Evolutionary conservation across 1,140 invertebrate genomes (phyloP), one percentile per base, ranked within the genome.

Genomic region (Kradibia gibbosae): DNA sequence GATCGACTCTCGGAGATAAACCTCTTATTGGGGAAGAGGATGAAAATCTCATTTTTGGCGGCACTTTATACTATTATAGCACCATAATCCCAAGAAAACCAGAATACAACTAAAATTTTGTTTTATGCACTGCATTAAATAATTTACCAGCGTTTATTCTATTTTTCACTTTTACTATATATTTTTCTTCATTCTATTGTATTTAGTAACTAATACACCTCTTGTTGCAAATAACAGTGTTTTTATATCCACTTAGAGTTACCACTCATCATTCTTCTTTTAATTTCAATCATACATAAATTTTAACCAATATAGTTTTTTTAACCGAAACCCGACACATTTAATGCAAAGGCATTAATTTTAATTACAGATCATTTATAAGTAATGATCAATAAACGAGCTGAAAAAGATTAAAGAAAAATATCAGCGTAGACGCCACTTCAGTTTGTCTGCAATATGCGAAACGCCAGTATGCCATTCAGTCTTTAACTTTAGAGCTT

Each of bases 361-460:
- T 83, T 89, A 91, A 90, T 91, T 88, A 89, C 85, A 89, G 88
- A 90, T 90, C 88, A 87, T 87, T 90, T 89, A 87, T 86, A 91
- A 88, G 89, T 91, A 90, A 91, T 91, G 89, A 91, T 91, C 90
- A 91, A 91, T 91, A 91, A 84, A 31, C 36, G 45, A 13, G 34
- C 31, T 20, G 48, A 15, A 34, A 48, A n/a, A n/a, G n/a, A n/a
- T n/a, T n/a, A n/a, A n/a, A n/a, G n/a, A n/a, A n/a, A n/a, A 84
- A 84, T 57, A 79, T 48, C 71, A 85, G 88, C 88, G 88, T 87
- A 89, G 88, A 87, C 88, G 87, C 88, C 84, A 31, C 17, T 31
- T 42, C 10, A 31, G 25, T 39, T 67, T 39, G 42, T n/a, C 36
- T 60, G 70, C 53, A 28, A 34, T 25, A 25, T 48, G 11, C 13